Percentiles rank a stretch among this genome's conserved stretches.
Conservation (phyloP, 1,140 invertebrate species). For the Papilio polytes region DNA sequence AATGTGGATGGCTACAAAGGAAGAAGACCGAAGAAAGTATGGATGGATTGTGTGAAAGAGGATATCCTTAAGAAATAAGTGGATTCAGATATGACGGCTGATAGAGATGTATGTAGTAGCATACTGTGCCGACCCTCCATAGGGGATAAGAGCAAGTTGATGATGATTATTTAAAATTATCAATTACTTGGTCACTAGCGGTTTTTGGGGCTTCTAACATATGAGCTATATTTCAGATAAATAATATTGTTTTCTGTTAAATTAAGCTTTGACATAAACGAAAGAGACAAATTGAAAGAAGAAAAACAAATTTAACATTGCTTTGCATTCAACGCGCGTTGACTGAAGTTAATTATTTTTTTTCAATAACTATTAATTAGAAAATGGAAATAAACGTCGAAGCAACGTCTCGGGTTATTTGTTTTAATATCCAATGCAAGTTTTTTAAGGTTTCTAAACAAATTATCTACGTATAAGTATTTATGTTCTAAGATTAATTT, state of each 20-base stretch:
- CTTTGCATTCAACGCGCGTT: conserved; percentile 20
- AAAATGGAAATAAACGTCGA: conserved; percentile 4
- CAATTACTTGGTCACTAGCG: no score
- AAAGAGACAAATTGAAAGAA: conserved; percentile 3
- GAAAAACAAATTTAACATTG: neutral
- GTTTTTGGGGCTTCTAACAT: no score
- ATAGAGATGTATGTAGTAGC: no score
- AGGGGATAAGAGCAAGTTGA: no score
- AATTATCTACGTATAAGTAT: no score
- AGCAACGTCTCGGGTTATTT: conserved; percentile 5
- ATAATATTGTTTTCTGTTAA: neutral
- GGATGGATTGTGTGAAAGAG: no score
- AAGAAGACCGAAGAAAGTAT: no score
- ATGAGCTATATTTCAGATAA: neutral
- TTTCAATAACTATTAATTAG: conserved; percentile 29
- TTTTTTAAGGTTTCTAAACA: neutral
- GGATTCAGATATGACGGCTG: no score
- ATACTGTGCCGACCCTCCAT: no score
- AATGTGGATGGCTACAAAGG: no score
- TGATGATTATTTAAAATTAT: no score
- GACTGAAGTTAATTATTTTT: conserved; percentile 20
- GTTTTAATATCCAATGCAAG: neutral
- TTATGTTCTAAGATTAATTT: neutral
- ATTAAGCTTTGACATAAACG: neutral
- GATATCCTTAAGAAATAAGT: no score